Conservation (phyloP, 1,140 invertebrate species). For the Geopemphigus sp. region DNA sequence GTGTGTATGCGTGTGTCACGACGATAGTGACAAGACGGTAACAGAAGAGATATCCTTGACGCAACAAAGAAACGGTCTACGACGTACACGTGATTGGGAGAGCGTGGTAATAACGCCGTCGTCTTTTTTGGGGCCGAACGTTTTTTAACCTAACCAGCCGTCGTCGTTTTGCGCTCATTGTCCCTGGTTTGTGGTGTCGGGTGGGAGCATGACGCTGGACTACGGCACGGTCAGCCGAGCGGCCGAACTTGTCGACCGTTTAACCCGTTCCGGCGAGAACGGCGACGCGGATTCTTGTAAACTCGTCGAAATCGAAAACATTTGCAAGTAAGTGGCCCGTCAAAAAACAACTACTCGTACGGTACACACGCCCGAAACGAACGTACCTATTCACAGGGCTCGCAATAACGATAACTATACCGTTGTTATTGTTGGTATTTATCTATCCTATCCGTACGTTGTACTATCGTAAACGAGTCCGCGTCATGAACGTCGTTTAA, state of each 20-base stretch:
- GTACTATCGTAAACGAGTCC: not conserved
- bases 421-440: not conserved
- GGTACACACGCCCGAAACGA: too few relatives aligned
- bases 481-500: too few relatives aligned
- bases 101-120: not conserved
- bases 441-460: not conserved
- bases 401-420: too few relatives aligned
- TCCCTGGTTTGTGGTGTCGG: too few relatives aligned
- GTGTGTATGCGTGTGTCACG: too few relatives aligned
- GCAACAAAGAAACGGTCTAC: too few relatives aligned
- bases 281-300: not conserved
- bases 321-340: slow-evolving; percentile 43
- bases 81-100: not conserved
- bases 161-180: not conserved
- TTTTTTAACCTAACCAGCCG: not conserved
- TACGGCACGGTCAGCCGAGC: slow-evolving; percentile 26
- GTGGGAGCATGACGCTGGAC: slow-evolving; percentile 13
- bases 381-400: too few relatives aligned
- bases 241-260: slow-evolving; percentile 27
- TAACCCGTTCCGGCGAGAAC: slow-evolving; percentile 9
- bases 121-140: too few relatives aligned
- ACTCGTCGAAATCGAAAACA: slow-evolving; percentile 13
- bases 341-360: not conserved
- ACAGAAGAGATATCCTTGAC: too few relatives aligned
- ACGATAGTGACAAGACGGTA: too few relatives aligned